Percentiles rank a stretch among this genome's conserved stretches.
Conservation (phyloP, 2,888 invertebrate species). For the Drosophila bunnanda region DNA sequence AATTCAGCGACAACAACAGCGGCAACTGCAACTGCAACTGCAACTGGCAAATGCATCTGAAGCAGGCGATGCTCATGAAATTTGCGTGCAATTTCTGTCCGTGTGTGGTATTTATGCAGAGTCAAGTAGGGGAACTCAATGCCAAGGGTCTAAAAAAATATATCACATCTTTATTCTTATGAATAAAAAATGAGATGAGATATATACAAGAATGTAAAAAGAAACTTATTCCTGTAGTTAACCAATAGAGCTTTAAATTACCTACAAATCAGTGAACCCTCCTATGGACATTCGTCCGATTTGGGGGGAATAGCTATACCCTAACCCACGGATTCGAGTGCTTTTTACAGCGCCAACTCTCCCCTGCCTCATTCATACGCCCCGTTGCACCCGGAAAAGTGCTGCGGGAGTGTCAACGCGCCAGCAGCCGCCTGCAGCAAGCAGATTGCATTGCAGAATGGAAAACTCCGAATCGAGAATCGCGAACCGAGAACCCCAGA, state of each 20-base stretch:
- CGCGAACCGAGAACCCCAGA: constrained; percentile 6
- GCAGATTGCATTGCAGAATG: constrained; percentile 29
- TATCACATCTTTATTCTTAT: accelerated
- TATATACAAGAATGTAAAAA: no score
- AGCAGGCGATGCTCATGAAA: constrained; percentile 58
- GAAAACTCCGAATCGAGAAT: constrained; percentile 18
- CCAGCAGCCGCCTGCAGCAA: constrained; percentile 19
- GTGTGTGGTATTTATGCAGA: constrained; percentile 63
- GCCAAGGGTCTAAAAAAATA: background rate
- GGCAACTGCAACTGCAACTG: constrained; percentile 41
- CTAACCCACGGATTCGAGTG: constrained; percentile 59
- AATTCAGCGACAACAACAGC: constrained; percentile 56
- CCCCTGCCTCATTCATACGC: constrained; percentile 58
- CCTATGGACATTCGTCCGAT: constrained; percentile 17
- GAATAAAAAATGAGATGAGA: background rate
- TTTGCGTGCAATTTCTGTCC: constrained; percentile 63
- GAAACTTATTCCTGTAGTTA: no score
- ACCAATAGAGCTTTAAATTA: no score
- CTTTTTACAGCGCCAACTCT: constrained; percentile 68
- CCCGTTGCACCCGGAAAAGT: constrained; percentile 61
- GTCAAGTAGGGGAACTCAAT: constrained; percentile 43
- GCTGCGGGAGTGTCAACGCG: constrained; percentile 74
- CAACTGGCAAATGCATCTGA: constrained; percentile 50
- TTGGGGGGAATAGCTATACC: constrained; percentile 39
- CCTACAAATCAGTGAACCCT: constrained; percentile 17